Evolutionary conservation across 2,113 vertebrate species (phyloP).

Genomic region (Osmerus mordax): DNA sequence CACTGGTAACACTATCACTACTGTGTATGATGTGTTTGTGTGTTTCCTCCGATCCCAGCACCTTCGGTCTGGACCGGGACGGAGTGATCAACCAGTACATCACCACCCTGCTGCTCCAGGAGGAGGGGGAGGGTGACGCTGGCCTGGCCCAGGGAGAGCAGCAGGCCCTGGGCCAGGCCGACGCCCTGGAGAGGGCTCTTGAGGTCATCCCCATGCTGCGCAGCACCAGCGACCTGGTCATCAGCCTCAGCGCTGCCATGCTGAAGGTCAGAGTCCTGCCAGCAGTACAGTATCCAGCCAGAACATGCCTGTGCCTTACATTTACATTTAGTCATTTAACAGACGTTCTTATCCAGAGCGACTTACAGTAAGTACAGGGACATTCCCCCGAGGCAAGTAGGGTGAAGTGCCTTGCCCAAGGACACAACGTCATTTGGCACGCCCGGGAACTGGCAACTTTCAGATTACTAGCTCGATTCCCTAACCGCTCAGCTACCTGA

Average conservation of each 20-base stretch:
- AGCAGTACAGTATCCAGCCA: too few relatives aligned
- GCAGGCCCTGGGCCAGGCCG: conserved; percentile 49
- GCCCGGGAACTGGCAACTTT: too few relatives aligned
- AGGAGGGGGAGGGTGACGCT: conserved; percentile 8
- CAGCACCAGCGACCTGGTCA: conserved; percentile 76
- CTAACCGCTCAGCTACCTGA: too few relatives aligned
- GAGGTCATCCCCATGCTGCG: conserved; percentile 81
- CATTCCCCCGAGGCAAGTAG: too few relatives aligned
- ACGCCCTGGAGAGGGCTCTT: conserved; percentile 72
- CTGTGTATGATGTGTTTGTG: background rate
- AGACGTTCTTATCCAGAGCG: too few relatives aligned
- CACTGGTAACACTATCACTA: background rate
- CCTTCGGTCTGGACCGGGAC: conserved; percentile 83
- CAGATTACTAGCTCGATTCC: too few relatives aligned
- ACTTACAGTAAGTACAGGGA: too few relatives aligned
- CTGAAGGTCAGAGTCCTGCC: conserved; percentile 74
- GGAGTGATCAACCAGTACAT: conserved; percentile 85
- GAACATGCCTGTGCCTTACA: too few relatives aligned
- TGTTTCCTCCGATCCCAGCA: conserved; percentile 60
- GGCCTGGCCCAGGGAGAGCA: conserved; percentile 13
- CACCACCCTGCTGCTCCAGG: conserved; percentile 79
- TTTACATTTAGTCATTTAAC: too few relatives aligned
- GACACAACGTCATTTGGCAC: too few relatives aligned
- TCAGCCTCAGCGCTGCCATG: conserved; percentile 79
- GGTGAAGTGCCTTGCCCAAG: too few relatives aligned